Evolutionary conservation across 2,888 invertebrate genomes (phyloP), one percentile per base, ranked within the genome.

Genomic region (Apamea crenata): DNA sequence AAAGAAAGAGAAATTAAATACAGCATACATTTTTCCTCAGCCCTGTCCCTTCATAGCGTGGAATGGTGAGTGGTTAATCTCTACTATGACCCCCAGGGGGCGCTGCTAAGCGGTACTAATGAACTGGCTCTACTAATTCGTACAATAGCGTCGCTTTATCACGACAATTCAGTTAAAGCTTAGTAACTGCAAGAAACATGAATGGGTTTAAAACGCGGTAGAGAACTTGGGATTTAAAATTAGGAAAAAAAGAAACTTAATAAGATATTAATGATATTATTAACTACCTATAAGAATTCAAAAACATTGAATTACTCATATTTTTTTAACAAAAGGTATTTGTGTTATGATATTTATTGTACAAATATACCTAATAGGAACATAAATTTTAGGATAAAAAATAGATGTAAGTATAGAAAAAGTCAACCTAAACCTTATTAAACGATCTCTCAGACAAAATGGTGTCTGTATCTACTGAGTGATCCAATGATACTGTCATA

Each of bases 131-230:
- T 44, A 65, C 71, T 87, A 77, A 87, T 81, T 80, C 74, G 71
- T 75, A 75, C 65, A 87, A 87, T 76, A 59, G 61, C 56, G 32
- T 7, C 74, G 40, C 77, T 80, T 85, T 84, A 77, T 85, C 85
- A 59, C 72, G 44, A 44, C 56, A 59, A 56, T 84, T 73, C 29
- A 67, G 80, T 66, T 82, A 25, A 68, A 74, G 76, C 67, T 59
- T 12, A 14, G 56, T 18, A 65, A 63, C 50, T 85, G 82, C 12
- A 67, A 10, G 12, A 29, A 63, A 53, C 56, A 78, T 63, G 56
- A 69, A 83, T 78, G 36, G 78, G 16, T 36, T 80, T 80, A 29
- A 80, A 84, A 59, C 63, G 36, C 29, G 36, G 12, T 47, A 14
- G 7, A 6, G 7, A 61, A 29, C 29, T 61, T 29, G 16, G 21